Evolutionary conservation across 2,888 invertebrate species (phyloP).

Genomic region (Hololepta plana): DNA sequence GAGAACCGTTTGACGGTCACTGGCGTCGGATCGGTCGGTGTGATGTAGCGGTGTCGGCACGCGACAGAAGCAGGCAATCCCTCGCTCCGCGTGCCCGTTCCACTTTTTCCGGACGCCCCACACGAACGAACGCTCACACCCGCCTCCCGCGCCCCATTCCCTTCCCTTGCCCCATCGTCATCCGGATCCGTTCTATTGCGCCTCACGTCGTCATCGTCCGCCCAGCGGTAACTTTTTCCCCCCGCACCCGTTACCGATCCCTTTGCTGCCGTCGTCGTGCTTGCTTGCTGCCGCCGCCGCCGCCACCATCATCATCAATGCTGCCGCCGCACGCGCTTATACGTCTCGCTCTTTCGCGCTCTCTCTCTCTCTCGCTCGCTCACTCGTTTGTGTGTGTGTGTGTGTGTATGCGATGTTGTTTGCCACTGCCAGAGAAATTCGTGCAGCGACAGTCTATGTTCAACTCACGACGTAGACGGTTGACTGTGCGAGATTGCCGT

Average conservation of each 20-base stretch:
- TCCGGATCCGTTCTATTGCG: conserved; percentile 12
- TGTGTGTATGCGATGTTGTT: too few species aligned
- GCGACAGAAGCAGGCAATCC: conserved; percentile 28
- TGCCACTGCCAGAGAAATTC: too few species aligned
- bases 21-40: conserved; percentile 20
- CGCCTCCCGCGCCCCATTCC: too few species aligned
- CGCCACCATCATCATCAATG: conserved; percentile 14
- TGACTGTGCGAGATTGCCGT: too few species aligned
- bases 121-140: too few species aligned
- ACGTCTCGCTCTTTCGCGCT: too few species aligned
- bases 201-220: conserved; percentile 7
- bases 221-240: too few species aligned
- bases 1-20: conserved; percentile 10
- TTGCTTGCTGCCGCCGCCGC: conserved; percentile 19
- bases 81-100: too few species aligned
- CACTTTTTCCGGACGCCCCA: too few species aligned
- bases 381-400: conserved; percentile 7
- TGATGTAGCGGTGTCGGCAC: conserved; percentile 30
- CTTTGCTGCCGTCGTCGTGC: conserved; percentile 15
- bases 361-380: conserved; percentile 9
- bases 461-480: too few species aligned
- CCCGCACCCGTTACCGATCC: too few species aligned
- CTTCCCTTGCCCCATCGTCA: conserved; percentile 14
- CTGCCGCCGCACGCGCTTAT: conserved; percentile 11
- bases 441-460: too few species aligned